phyloP scores from a whole-genome alignment of 2,113 vertebrate genomes.

The Peucedramus taeniatus region DNA sequence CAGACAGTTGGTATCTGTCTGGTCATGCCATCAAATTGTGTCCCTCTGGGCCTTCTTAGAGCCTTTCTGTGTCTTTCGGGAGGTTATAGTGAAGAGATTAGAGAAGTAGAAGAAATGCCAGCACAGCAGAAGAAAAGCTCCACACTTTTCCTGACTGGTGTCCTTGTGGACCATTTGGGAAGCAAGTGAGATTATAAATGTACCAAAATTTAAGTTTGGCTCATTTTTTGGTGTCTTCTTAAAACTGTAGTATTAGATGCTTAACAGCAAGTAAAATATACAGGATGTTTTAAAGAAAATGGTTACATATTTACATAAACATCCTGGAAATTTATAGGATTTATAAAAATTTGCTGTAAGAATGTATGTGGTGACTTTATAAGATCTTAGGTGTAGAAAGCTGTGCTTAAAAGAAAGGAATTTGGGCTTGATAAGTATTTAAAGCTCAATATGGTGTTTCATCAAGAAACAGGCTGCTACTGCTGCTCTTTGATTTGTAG shows the following conservation, averaged over 20 bases:
- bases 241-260: not conserved
- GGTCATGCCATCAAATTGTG: not conserved
- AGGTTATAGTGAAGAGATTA: not conserved
- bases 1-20: not conserved
- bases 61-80: not conserved
- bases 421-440: not conserved
- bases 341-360: not conserved
- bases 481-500: not conserved
- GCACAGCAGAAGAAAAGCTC: not conserved
- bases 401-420: not conserved
- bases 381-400: not conserved
- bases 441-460: not conserved
- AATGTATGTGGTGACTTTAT: not conserved
- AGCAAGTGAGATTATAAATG: not conserved
- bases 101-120: not conserved
- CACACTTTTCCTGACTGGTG: not conserved
- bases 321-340: not conserved
- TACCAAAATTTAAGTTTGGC: not conserved
- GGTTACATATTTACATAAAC: not conserved
- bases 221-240: not conserved
- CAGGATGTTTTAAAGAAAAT: not conserved
- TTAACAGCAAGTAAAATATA: not conserved
- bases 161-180: not conserved
- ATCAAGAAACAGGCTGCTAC: not conserved
- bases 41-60: not conserved